Conservation (phyloP, 2,797 vertebrate species). For the Sebastes nivosus region DNA sequence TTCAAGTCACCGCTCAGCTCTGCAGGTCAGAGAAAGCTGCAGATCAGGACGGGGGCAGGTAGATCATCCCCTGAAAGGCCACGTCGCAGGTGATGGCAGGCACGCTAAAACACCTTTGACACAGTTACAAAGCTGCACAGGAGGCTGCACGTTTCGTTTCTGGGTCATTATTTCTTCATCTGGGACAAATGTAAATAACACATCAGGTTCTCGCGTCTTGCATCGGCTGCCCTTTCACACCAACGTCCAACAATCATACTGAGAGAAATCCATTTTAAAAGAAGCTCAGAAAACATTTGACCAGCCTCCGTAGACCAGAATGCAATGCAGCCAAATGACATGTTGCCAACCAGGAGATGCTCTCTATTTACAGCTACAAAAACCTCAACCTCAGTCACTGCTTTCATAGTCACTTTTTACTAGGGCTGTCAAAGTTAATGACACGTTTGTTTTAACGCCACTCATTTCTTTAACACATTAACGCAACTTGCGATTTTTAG, state of each 20-base stretch:
- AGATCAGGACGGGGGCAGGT: conserved; percentile 33
- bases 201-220: background rate
- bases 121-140: background rate
- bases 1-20: conserved; percentile 13
- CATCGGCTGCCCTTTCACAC: conserved; percentile 7
- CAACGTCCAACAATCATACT: conserved; percentile 7
- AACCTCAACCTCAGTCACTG: conserved; percentile 22
- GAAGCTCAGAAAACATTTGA: conserved; percentile 14
- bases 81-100: conserved; percentile 39
- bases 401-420: conserved; percentile 27
- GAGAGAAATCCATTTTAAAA: conserved; percentile 18
- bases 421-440: background rate
- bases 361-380: conserved; percentile 38
- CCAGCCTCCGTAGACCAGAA: conserved; percentile 24
- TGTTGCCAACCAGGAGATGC: conserved; percentile 13
- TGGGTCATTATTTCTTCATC: background rate
- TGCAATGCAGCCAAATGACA: conserved; percentile 11
- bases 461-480: too few relatives aligned
- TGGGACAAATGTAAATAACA: conserved; percentile 34
- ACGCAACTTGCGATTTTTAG: too few relatives aligned
- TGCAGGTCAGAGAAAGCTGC: conserved; percentile 42
- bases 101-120: background rate
- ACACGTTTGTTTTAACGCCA: too few relatives aligned
- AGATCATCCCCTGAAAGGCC: conserved; percentile 51
- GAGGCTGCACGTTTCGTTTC: background rate